Percentiles rank a stretch among this genome's conserved stretches.
phyloP scores from a whole-genome alignment of 2,797 vertebrate genomes.

The Phyllotis vaccarum region DNA sequence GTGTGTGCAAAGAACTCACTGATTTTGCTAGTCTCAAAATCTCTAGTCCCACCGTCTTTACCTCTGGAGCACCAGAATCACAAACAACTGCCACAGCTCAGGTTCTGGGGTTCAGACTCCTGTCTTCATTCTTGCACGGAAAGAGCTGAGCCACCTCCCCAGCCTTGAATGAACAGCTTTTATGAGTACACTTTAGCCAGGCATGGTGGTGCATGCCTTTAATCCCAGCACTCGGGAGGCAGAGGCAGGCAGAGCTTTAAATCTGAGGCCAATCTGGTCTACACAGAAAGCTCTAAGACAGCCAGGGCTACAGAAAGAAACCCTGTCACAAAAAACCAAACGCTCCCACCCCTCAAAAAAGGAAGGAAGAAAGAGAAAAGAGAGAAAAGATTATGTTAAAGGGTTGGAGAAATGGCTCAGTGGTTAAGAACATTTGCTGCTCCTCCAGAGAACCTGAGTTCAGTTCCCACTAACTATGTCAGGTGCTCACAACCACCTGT shows the following conservation, averaged over 20 bases:
- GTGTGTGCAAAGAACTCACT: neutral
- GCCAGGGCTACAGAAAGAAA: neutral
- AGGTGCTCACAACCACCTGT: neutral
- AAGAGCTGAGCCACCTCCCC: neutral
- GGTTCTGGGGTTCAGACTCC: no score
- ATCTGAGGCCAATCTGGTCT: neutral
- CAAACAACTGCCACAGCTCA: neutral
- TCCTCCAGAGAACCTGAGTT: neutral
- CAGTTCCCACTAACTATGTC: neutral
- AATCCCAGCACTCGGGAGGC: neutral
- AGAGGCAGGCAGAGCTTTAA: neutral
- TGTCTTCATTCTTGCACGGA: neutral
- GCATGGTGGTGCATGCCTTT: neutral
- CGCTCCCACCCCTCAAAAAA: no score
- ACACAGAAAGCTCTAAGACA: neutral
- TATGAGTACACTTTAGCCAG: neutral
- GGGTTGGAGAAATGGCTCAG: neutral
- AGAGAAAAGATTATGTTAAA: accelerated
- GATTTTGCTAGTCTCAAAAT: neutral
- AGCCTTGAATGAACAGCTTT: neutral
- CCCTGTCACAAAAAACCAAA: neutral
- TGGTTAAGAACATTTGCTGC: neutral
- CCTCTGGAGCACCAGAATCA: neutral
- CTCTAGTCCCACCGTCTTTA: neutral
- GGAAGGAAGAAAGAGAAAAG: neutral